These are phyloP conservation scores for Gavia stellata DNA, from an alignment of 2,113 vertebrate species.

Conservation along the genomic window DNA sequence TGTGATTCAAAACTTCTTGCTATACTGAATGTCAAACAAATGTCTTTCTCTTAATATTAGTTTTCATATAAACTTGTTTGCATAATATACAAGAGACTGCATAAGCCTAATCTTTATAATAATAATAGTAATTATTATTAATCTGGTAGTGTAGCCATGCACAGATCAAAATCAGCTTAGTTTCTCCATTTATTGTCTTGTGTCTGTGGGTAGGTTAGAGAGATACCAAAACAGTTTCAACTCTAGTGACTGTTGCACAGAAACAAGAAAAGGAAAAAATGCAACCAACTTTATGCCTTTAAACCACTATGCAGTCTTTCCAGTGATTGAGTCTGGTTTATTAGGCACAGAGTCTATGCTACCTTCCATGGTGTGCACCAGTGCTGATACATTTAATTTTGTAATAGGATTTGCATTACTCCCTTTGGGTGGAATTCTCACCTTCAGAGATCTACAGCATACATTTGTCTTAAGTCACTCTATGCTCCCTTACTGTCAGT, in stretches of 20 bases:
- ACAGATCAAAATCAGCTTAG: neutral
- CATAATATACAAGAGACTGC: neutral
- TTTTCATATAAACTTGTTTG: neutral
- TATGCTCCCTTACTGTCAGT: neutral
- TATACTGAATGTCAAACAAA: conserved; percentile 42
- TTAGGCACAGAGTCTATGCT: neutral
- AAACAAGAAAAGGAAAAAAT: neutral
- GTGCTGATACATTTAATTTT: neutral
- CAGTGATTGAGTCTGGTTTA: neutral
- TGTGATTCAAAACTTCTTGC: conserved; percentile 57
- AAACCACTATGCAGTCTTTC: neutral
- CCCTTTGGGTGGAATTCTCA: neutral
- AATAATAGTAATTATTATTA: conserved; percentile 22
- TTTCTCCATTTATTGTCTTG: neutral
- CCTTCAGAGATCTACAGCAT: neutral
- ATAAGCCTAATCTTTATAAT: conserved; percentile 10
- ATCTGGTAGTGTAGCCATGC: neutral
- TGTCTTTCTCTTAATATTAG: conserved; percentile 42
- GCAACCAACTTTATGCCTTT: neutral
- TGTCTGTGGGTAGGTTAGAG: neutral
- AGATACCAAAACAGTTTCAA: neutral
- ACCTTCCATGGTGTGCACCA: neutral
- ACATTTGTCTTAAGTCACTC: neutral
- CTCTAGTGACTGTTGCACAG: neutral
- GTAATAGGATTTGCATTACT: neutral